These are phyloP conservation scores for Marmota flaviventris DNA, from an alignment of 2,113 vertebrate species.

Conservation along the genomic window DNA sequence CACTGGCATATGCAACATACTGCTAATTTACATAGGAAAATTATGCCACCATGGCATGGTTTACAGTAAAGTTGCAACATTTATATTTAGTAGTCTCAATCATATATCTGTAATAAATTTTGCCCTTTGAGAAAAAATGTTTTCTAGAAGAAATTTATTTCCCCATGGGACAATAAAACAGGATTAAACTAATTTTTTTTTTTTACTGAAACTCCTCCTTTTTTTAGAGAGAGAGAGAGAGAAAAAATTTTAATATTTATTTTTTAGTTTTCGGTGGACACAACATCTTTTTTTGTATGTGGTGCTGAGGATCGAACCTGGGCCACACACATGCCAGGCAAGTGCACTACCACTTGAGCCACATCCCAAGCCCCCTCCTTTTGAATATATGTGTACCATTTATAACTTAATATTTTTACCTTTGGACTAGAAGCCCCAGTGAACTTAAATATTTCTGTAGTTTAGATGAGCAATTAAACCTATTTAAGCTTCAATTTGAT, in stretches of 20 bases:
- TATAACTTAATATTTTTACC: constrained; percentile 3
- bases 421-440: not conserved
- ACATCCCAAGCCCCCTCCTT: not conserved
- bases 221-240: not conserved
- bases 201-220: not conserved
- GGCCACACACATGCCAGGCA: too few species aligned
- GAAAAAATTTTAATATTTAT: too few species aligned
- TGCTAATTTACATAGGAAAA: constrained; percentile 12
- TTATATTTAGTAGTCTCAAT: constrained; percentile 46
- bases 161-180: not conserved
- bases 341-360: too few species aligned
- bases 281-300: too few species aligned
- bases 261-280: too few species aligned
- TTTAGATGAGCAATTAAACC: constrained; percentile 20
- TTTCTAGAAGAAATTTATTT: constrained; percentile 50
- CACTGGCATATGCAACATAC: not conserved
- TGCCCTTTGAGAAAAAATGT: constrained; percentile 11
- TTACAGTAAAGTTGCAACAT: not conserved
- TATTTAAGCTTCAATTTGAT: not conserved
- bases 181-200: constrained; percentile 28
- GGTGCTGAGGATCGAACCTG: too few species aligned
- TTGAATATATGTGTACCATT: constrained; percentile 57
- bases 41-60: not conserved
- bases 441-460: constrained; percentile 48
- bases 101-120: constrained; percentile 18